Evolutionary conservation across 2,113 vertebrate species (phyloP).

Genomic region (Axis porcinus): DNA sequence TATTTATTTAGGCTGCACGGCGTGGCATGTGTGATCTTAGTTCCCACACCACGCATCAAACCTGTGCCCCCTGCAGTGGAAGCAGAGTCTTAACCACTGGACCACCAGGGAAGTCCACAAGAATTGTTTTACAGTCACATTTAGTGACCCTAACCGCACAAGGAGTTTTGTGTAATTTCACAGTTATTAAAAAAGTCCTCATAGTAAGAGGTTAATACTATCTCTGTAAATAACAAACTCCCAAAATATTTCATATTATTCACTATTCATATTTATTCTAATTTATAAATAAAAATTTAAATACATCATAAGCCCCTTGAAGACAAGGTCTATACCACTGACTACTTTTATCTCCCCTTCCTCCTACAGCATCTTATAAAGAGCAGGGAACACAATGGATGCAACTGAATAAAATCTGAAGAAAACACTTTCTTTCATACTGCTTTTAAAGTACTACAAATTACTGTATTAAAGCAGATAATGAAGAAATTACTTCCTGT

Average conservation of each 20-base stretch:
- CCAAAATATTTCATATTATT: not conserved
- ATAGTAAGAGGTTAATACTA: not conserved
- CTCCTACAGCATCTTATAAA: not conserved
- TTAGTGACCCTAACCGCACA: not conserved
- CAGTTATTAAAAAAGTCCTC: not conserved
- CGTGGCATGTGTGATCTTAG: not conserved
- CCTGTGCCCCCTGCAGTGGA: not conserved
- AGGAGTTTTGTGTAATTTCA: not conserved
- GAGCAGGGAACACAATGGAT: not conserved
- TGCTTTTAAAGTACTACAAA: not conserved
- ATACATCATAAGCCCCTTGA: not conserved
- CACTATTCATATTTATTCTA: not conserved
- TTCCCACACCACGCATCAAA: not conserved
- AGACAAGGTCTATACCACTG: not conserved
- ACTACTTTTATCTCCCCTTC: not conserved
- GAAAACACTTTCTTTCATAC: not conserved
- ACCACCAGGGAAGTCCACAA: not conserved
- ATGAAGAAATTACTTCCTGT: not conserved
- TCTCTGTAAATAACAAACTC: not conserved
- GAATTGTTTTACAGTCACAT: not conserved
- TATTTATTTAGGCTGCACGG: not conserved
- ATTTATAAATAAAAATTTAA: not conserved
- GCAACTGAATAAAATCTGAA: not conserved
- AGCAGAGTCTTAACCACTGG: not conserved
- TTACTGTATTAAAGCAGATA: not conserved